Base-by-base conservation (phyloP, 2,888 invertebrate genomes). In the Schizotus pectinicornis region DNA sequence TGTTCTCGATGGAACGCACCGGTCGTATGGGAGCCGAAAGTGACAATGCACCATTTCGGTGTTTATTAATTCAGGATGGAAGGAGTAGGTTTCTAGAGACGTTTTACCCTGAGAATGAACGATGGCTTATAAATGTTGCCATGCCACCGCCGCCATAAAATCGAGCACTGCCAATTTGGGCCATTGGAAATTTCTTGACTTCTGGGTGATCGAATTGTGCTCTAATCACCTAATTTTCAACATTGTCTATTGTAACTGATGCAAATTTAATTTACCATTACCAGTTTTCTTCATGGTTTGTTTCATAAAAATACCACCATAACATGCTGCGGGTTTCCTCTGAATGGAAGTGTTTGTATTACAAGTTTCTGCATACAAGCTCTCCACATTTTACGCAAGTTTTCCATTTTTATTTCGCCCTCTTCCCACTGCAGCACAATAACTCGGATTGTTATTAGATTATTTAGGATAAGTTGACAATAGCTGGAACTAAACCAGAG, bases 21-120 rank as follows among this genome's bases (percentile, higher is more conserved):
- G 51, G 52, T 41, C 49, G 42, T 56, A 55, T 49, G 57, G 61
- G 57, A 57, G 46, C 41, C 43, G 37, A 54, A 60, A 54, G 47
- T 55, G 54, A 57, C 58, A 58, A 52, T 58, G 55, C 48, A 51
- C 61, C 46, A 55, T 55, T 53, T 54, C 47, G 48, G 59, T 67
- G 62, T 69, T 71, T 72, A 73, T 67, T 74, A 73, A 74, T 74
- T 70, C 72, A 72, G 48, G 53, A 64, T 42, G 36, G 46, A 52
- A 37, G 13, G 11, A 37, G 9, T 13, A 9, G 8, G 13, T n/a
- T 22, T 22, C 22, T 22, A 22, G 22, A 22, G 22, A 22, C 5
- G 22, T 22, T 22, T 22, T 22, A 22, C 22, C 3, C 22, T 22
- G 22, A 5, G 22, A 22, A 22, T 22, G 22, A 22, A 5, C 22